These are phyloP conservation scores for Theretra japonica DNA, from an alignment of 2,888 invertebrate species.

Conservation along the genomic window DNA sequence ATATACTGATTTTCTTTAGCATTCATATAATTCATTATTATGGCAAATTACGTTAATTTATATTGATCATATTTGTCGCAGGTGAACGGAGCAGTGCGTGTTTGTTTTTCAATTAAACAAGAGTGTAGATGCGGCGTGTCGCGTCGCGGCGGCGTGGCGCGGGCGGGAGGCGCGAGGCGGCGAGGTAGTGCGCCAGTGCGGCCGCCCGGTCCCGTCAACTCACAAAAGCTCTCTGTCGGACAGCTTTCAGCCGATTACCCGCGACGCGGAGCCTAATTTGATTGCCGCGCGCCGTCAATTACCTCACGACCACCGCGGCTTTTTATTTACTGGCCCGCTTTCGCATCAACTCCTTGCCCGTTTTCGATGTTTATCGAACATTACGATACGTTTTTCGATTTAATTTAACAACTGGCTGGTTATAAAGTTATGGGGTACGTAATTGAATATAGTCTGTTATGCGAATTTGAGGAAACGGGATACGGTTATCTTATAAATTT, in stretches of 20 bases:
- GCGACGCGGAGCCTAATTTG: slow-evolving; percentile 80
- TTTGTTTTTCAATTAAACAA: slow-evolving; percentile 16
- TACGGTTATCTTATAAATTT: not conserved
- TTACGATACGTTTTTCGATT: slow-evolving; percentile 11
- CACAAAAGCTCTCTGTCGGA: slow-evolving; percentile 74
- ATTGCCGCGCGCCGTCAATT: slow-evolving; percentile 81
- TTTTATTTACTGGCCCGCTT: slow-evolving; percentile 72
- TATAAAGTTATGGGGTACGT: not conserved
- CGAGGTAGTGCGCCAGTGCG: slow-evolving; percentile 25
- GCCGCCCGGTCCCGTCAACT: slow-evolving; percentile 53
- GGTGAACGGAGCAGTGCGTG: too few species aligned
- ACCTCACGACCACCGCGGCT: slow-evolving; percentile 70
- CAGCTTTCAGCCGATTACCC: slow-evolving; percentile 82
- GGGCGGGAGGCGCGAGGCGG: not conserved
- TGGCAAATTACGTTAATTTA: too few species aligned
- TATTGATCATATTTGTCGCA: too few species aligned
- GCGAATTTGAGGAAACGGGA: not conserved
- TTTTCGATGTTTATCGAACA: slow-evolving; percentile 27
- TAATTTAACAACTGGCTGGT: not conserved
- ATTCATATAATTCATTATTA: too few species aligned
- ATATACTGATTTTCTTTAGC: too few species aligned
- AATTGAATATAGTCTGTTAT: not conserved
- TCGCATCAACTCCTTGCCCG: slow-evolving; percentile 42
- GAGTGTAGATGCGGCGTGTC: slow-evolving; percentile 6
- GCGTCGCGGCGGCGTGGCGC: not conserved